Evolutionary conservation across 2,888 invertebrate genomes (phyloP), one percentile per base, ranked within the genome.

Genomic region (Hyles lineata): DNA sequence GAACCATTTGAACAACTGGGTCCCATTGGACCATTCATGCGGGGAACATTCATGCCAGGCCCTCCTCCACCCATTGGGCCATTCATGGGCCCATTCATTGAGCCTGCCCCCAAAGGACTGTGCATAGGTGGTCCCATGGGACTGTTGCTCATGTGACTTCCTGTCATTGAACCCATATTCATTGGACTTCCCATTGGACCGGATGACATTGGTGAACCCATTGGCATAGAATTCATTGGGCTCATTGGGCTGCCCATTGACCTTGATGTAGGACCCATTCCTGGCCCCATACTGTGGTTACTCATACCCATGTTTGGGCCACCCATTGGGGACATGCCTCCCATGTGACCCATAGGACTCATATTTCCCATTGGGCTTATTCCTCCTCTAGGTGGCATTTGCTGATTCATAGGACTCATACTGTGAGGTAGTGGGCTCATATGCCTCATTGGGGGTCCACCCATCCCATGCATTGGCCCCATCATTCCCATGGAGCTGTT

Each of bases 71-170:
- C 94, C 92, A 95, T 95, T 5, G 95, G 95, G 19, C 96, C 95
- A 88, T 95, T 95, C 87, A 94, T 91, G 19, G 94, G 94, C 2
- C 95, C 95, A 86, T 95, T 96, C 93, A 95, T 95, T 73, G 95
- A 95, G 73, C 92, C 95, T 71, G 89, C 92, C 76, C 95, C 96
- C 75, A 96, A 89, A 67, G 96, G 96, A 91, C 96, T 97, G 81
- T 97, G 97, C 96, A 97, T 96, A 15, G 96, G 97, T 72, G 97
- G 97, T 72, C 96, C 96, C 97, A 96, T 97, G 72, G 96, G 96
- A 83, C 96, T 96, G 81, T 96, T 96, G 84, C 96, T 96, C 95
- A 96, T 96, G 80, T 96, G 95, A 80, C 90, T 95, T 70, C 93
- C 94, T 72, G 93, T 91, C 95, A 96, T 96, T 55, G 96, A 95